A percentile compares a stretch with the other conserved stretches of the same genome.
These are phyloP conservation scores for Danio rerio DNA, from an alignment of 2,113 vertebrate genomes.

Conservation along the genomic window DNA sequence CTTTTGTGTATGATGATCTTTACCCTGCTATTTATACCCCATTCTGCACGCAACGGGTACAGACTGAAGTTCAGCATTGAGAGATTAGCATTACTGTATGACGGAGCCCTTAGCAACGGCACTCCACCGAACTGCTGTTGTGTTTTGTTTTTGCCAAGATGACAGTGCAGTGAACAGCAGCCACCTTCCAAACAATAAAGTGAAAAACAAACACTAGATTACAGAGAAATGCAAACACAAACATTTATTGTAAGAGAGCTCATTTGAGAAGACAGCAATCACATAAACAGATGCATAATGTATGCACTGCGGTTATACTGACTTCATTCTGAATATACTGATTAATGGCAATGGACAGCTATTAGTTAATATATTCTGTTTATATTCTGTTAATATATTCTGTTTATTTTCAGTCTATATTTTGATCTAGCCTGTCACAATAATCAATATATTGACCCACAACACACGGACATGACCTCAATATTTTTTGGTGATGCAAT, in stretches of 20 bases:
- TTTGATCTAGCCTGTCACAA: no score
- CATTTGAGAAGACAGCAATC: background rate
- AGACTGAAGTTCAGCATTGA: slow-evolving; percentile 19
- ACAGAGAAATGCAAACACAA: slow-evolving; percentile 4
- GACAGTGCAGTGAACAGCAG: slow-evolving; percentile 14
- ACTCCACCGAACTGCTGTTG: slow-evolving; percentile 13
- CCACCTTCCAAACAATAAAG: slow-evolving; percentile 19
- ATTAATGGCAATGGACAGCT: background rate
- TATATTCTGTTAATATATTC: background rate
- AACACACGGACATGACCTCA: no score
- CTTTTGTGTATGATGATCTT: slow-evolving; percentile 19
- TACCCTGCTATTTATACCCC: background rate
- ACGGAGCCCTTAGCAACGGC: background rate
- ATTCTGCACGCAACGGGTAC: background rate
- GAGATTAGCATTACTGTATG: slow-evolving; percentile 9
- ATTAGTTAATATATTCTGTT: background rate
- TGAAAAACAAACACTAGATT: slow-evolving; percentile 8
- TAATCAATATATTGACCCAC: no score
- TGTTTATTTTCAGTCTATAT: background rate
- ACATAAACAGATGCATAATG: background rate
- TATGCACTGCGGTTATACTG: background rate
- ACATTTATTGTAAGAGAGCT: slow-evolving; percentile 3
- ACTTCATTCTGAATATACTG: background rate
- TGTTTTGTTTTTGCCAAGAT: slow-evolving; percentile 36
- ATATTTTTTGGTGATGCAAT: no score